Base-by-base conservation (phyloP, 2,888 invertebrate species). In the Helobdella robusta region DNA sequence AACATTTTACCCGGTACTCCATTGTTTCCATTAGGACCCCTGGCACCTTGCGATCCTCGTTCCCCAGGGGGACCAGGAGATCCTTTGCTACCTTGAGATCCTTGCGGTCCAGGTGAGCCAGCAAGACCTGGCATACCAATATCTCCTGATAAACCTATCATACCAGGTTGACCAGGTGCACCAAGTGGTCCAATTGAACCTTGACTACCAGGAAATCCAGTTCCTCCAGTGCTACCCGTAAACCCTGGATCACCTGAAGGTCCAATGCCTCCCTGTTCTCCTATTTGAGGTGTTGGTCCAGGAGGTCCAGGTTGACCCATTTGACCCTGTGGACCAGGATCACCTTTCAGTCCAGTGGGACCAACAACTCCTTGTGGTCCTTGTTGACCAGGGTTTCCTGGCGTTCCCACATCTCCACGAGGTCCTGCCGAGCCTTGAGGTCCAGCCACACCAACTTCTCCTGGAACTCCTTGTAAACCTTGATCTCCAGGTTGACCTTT, bases 51-150 rank as follows among this genome's bases (percentile, higher is more conserved):
- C 58, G 56, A 35, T 25, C 69, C 69, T 32, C 58, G 15, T 18
- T 52, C 8, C 5, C 61, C 58, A 18, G 40, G 23, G 35, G 35
- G 54, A 20, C 66, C 66, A n/a, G 44, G 40, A 50, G 56, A 48
- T 46, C 67, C 66, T 18, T 18, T 20, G 30, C n/a, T 32, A 32
- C 70, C 70, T 66, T 40, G 58, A 23, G 65, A 64, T 56, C 68
- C 68, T 48, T 28, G 32, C 6, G 64, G 44, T 8, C 69, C 69
- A 48, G 67, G 34, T 23, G 63, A 34, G 54, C 69, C 69, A 20
- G 40, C 15, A 20, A 59, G 56, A 35, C 69, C 69, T 48, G 72
- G 72, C 3, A 73, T 70, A 11, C 68, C 68, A n/a, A 59, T 46
- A 23, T 66, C 65, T 30, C 68, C 68, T 48, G 35, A 23, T n/a